Percentiles rank a stretch among this genome's conserved stretches.
These are phyloP conservation scores for Cinclus cinclus DNA, from an alignment of 2,113 vertebrate species.

Conservation along the genomic window DNA sequence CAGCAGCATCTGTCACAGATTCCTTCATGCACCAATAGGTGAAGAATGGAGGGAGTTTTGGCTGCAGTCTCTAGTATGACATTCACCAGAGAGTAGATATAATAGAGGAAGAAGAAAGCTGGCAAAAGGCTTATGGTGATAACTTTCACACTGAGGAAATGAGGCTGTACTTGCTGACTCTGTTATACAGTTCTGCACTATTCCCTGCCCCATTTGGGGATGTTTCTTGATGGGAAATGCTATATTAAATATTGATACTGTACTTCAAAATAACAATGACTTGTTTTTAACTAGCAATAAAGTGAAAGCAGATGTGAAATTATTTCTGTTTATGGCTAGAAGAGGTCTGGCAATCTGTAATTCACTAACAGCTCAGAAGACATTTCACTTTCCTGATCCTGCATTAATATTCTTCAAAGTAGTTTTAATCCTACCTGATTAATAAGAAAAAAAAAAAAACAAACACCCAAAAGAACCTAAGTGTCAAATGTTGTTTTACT, in stretches of 20 bases:
- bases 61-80: not conserved
- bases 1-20: not conserved
- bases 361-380: not conserved
- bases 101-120: slow-evolving; percentile 5
- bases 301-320: not conserved
- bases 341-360: not conserved
- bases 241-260: not conserved
- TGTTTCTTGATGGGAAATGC: not conserved
- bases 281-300: not conserved
- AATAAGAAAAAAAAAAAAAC: not conserved
- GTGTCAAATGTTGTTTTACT: not conserved
- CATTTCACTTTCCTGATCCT: not conserved
- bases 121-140: not conserved
- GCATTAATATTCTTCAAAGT: not conserved
- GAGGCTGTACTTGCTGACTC: not conserved
- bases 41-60: slow-evolving; percentile 29
- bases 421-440: not conserved
- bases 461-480: not conserved
- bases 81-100: not conserved
- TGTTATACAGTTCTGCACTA: not conserved
- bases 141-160: not conserved
- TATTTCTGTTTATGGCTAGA: not conserved
- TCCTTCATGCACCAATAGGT: slow-evolving; percentile 15
- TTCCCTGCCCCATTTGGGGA: not conserved
- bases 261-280: not conserved